Percentiles rank a stretch among this genome's conserved stretches.
These are phyloP conservation scores for Dicroscelio sp. DNA, from an alignment of 2,888 invertebrate species.

Conservation along the genomic window DNA sequence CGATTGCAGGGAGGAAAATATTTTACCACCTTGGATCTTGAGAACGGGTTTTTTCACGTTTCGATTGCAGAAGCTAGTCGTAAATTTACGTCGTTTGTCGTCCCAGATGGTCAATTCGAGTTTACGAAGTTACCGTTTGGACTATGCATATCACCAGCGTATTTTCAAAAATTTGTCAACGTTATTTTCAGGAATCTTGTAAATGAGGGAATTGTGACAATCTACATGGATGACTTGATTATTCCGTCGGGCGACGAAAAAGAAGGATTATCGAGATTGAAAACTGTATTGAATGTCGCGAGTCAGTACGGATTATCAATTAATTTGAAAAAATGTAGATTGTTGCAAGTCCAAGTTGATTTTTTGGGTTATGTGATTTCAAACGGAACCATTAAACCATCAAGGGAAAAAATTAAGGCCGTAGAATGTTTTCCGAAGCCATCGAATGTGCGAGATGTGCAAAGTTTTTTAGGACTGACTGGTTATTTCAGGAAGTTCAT, in stretches of 20 bases:
- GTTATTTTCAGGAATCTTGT: background rate
- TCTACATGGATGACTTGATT: slow-evolving; percentile 69
- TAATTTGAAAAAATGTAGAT: slow-evolving; percentile 81
- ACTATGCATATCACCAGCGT: slow-evolving; percentile 5
- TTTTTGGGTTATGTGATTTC: background rate
- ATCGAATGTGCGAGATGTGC: slow-evolving; percentile 50
- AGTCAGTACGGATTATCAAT: slow-evolving; percentile 74
- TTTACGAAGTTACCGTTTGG: slow-evolving; percentile 10
- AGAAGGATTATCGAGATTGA: slow-evolving; percentile 46
- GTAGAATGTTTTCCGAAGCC: slow-evolving; percentile 71
- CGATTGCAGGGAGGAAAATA: background rate
- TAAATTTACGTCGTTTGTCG: background rate
- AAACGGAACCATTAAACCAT: background rate
- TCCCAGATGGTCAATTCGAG: background rate
- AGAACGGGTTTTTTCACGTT: slow-evolving; percentile 22
- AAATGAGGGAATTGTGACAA: background rate
- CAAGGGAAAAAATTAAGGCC: slow-evolving; percentile 29
- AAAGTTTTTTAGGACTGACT: slow-evolving; percentile 74
- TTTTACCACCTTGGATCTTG: background rate
- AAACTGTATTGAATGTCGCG: slow-evolving; percentile 69
- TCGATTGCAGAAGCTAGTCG: background rate
- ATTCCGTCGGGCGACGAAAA: slow-evolving; percentile 36
- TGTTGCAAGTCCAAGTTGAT: background rate
- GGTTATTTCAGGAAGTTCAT: slow-evolving; percentile 54
- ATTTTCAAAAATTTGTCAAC: slow-evolving; percentile 1